Evolutionary conservation across 1,140 invertebrate species (phyloP), one percentile per base, ranked within the genome.

Genomic region (Rhopalosiphum maidis): DNA sequence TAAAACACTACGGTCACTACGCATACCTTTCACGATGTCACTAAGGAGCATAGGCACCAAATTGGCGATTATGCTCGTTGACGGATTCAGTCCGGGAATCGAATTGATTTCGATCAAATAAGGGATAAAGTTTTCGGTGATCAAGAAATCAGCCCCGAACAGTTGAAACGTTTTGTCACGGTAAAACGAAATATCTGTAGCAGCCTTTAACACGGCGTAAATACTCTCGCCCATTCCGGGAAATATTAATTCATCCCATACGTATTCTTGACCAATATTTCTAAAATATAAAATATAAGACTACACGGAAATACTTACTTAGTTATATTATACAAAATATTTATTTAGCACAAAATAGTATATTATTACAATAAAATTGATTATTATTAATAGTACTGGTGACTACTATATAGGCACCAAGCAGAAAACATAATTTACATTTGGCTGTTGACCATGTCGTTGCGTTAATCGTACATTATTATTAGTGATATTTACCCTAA

Each of bases 91-190:
- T 94, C 98, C 98, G 0, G 98, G 98, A 95, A 98, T 98, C 18
- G 98, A 98, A 95, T 99, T 99, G 94, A 99, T 99, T 95, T 99
- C 98, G 94, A 99, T 98, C 0, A 99, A 95, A 98, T 98, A 99
- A 0, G 98, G 98, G 90, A 97, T 97, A 94, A 98, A 98, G 95
- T 99, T 98, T 94, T 98, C 98, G 93, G 97, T 97, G 22, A 97
- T 94, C 97, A 99, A 98, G 95, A 99, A 99, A 95, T 99, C 98
- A 5, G 98, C 98, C 82, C 98, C 98, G 94, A 98, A 99, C 9
- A 99, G 95, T 95, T 99, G 98, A 95, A 99, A 99, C 93, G 97
- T 97, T 94, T 98, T 98, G 94, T 97, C 97, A 88, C 98, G 96
- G 43, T 97, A 96, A 94, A 99, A 98, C 96, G 99, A 98, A 2